phyloP scores from a whole-genome alignment of 1,140 invertebrate species.

The Zaprionus camerounensis region DNA sequence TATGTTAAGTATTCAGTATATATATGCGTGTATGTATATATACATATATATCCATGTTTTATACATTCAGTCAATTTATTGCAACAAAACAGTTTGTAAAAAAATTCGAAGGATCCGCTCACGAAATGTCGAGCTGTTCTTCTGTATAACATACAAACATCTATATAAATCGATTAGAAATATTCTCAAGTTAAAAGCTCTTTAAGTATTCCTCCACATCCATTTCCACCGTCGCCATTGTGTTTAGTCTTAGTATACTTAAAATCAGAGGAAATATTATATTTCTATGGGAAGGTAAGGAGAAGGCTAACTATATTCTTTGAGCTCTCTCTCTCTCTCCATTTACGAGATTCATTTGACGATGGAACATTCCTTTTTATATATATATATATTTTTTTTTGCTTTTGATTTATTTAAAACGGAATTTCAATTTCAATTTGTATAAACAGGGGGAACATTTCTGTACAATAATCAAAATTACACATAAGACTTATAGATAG shows the following conservation, averaged over 20 bases:
- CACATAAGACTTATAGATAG: conserved; percentile 9
- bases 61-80: conserved; percentile 77
- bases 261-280: not conserved
- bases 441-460: not conserved
- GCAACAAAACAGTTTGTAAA: conserved; percentile 59
- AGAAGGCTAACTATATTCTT: conserved; percentile 3
- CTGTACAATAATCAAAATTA: conserved; percentile 38
- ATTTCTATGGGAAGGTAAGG: not conserved
- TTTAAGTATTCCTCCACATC: not conserved
- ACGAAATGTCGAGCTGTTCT: conserved; percentile 24
- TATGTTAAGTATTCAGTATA: conserved; percentile 8
- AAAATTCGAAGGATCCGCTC: conserved; percentile 36
- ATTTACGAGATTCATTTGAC: not conserved
- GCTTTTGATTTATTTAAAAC: conserved; percentile 4
- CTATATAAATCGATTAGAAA: conserved; percentile 27
- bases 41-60: conserved; percentile 32
- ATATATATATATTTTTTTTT: not conserved
- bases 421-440: not conserved
- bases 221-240: not conserved
- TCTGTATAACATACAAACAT: conserved; percentile 12
- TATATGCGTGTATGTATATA: conserved; percentile 30
- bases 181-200: conserved; percentile 14
- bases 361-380: not conserved
- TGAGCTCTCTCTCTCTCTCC: not conserved
- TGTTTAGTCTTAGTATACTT: not conserved